Evolutionary conservation across 2,888 invertebrate genomes (phyloP).

Genomic region (Polydrusus pterygomalis): DNA sequence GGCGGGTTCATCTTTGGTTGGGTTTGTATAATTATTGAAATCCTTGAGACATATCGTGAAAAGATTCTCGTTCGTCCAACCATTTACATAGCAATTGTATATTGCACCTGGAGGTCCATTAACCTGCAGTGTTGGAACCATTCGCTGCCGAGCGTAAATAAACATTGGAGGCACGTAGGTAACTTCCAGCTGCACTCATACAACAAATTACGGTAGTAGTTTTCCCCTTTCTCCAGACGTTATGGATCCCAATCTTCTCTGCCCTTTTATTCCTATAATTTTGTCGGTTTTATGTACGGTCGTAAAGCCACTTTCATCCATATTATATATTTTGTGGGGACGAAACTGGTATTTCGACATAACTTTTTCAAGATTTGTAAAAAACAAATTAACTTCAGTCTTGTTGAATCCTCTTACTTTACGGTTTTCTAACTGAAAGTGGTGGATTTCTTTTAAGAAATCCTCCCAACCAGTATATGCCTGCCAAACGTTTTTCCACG

Average conservation of each 20-base stretch:
- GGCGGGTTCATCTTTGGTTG: slow-evolving; percentile 24
- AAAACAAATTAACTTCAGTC: slow-evolving; percentile 30
- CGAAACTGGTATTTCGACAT: slow-evolving; percentile 33
- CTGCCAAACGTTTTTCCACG: not conserved
- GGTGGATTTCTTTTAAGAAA: slow-evolving; percentile 31
- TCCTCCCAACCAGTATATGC: slow-evolving; percentile 26
- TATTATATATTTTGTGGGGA: not conserved
- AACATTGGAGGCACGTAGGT: slow-evolving; percentile 6
- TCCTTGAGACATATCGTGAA: slow-evolving; percentile 23
- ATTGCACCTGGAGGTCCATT: slow-evolving; percentile 62
- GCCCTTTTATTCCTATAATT: slow-evolving; percentile 46
- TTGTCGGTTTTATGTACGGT: slow-evolving; percentile 64
- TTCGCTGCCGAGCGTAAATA: not conserved
- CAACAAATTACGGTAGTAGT: no score
- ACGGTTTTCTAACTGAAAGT: not conserved
- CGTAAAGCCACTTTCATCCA: not conserved
- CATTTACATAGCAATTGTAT: slow-evolving; percentile 4
- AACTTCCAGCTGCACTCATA: slow-evolving; percentile 48
- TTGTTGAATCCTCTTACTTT: not conserved
- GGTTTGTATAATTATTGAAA: slow-evolving; percentile 23
- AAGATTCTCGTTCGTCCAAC: slow-evolving; percentile 26
- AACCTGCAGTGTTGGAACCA: not conserved
- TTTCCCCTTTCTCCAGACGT: slow-evolving; percentile 53
- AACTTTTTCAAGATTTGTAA: slow-evolving; percentile 35
- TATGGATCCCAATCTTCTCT: slow-evolving; percentile 47